These are phyloP conservation scores for Furnarius figulus DNA, from an alignment of 2,113 vertebrate species.

Conservation along the genomic window DNA sequence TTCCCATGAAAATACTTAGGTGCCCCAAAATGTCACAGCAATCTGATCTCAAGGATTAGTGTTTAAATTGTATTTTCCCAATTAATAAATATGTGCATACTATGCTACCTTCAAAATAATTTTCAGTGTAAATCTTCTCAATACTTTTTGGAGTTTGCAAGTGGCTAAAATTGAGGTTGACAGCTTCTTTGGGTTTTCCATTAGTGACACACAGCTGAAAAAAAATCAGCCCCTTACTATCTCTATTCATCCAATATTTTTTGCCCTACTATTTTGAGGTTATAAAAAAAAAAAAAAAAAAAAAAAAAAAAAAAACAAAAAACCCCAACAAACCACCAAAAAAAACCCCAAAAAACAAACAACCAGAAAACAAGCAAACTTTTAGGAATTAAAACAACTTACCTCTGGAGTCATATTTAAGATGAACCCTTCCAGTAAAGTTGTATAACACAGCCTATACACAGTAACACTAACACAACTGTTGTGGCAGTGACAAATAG, in stretches of 20 bases:
- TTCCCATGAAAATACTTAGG: not conserved
- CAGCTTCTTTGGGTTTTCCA: not conserved
- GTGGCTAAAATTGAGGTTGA: not conserved
- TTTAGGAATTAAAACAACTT: not conserved
- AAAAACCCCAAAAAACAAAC: fast-evolving
- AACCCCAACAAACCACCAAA: not conserved
- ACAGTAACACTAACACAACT: not conserved
- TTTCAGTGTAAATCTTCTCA: not conserved
- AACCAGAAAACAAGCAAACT: not conserved
- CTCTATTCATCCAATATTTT: not conserved
- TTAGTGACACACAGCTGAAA: not conserved
- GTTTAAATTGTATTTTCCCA: not conserved
- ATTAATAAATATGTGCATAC: not conserved
- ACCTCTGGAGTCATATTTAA: not conserved
- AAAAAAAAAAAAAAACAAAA: not conserved
- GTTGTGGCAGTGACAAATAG: not conserved
- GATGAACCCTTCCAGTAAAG: not conserved
- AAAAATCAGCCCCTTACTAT: fast-evolving
- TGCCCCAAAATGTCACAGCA: not conserved
- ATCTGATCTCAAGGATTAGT: not conserved
- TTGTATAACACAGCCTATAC: not conserved
- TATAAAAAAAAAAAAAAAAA: not conserved
- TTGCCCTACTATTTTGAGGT: not conserved
- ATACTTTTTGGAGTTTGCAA: not conserved
- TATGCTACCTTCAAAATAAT: not conserved